Base-by-base conservation (phyloP, 2,888 invertebrate genomes). In the Eulithis prunata region DNA sequence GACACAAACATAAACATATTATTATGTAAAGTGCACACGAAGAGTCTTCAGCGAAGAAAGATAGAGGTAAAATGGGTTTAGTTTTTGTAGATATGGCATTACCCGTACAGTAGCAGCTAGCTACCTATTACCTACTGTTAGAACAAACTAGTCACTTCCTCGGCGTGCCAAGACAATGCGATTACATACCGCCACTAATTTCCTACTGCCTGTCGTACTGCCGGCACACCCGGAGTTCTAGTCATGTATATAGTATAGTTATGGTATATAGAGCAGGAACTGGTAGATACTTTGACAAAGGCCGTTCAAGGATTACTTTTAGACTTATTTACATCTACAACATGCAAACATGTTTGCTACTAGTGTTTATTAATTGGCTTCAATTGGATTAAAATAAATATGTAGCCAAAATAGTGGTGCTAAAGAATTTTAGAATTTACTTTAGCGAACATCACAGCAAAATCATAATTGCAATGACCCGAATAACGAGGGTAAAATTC, bases 141-240 rank as follows among this genome's bases (percentile, higher is more conserved):
- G 52, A 53, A 49, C 54, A 53, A 64, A 64, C 64, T 36, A 64
- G 68, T 54, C 8, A 64, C 61, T 64, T 68, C 68, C 68, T 63
- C 46, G 60, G 12, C 46, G 63, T 41, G 52, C 41, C 61, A 45
- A 68, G 68, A 68, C 68, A 68, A 68, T 68, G 57, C 57, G 51
- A 64, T 60, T 67, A 63, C 68, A 68, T 64, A 64, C 64, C 55
- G 61, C 57, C 64, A 62, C 57, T 58, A 61, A 68, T 64, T 68
- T 64, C 57, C 68, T 61, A 68, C 13, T 54, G 49, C 46, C 55
- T 41, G 41, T 41, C 41, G 41, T 41, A 41, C 41, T 57, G 41
- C 43, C 57, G 61, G 49, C 57, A 36, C 60, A 32, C 47, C 49
- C n/a, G n/a, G 41, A 52, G 12, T 13, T 51, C 46, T 32, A n/a